Evolutionary conservation across 2,888 invertebrate species (phyloP), one percentile per base, ranked within the genome.

Genomic region (Drosophila limbata): DNA sequence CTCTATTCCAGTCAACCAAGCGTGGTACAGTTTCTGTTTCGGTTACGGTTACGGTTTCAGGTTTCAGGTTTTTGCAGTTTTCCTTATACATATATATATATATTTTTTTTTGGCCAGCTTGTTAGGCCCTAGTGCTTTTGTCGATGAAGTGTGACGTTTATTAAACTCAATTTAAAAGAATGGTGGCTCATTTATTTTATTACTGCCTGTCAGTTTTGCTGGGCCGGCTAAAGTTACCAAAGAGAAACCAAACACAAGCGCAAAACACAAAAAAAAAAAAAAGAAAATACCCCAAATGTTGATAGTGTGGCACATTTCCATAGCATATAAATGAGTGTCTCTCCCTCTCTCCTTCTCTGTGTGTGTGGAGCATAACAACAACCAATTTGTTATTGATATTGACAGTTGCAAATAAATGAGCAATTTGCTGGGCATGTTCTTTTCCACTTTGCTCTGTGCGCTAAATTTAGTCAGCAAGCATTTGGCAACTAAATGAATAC

Each of bases 381-480:
- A 77, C 77, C 77, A 77, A 86, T 86, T 86, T 86, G 88, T 89
- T 89, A 86, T 89, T 88, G 90, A 86, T 89, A 86, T 86, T 89
- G 86, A 86, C 90, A 86, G 86, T 88, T 86, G 84, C 84, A 86
- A 89, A 86, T 89, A 86, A 86, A 86, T 86, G 88, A 86, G 85
- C 85, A 88, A 88, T 86, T 86, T 83, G 71, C 85, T 70, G 69
- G 69, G 77, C 70, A 69, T 77, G 77, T 62, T 79, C 66, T 59
- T 61, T 63, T 39, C 37, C 48, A 28, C 60, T 39, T 35, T 60
- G 37, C 39, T 64, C 39, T 51, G 52, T 62, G 60, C 48, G 79
- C 76, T 69, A 77, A 79, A 77, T 77, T 75, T 77, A 63, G 79
- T 35, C 28, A 19, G 10, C 31, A 21, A 44, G 60, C 52, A 40